phyloP scores from a whole-genome alignment of 1,140 invertebrate genomes.

The Triops longicaudatus region DNA sequence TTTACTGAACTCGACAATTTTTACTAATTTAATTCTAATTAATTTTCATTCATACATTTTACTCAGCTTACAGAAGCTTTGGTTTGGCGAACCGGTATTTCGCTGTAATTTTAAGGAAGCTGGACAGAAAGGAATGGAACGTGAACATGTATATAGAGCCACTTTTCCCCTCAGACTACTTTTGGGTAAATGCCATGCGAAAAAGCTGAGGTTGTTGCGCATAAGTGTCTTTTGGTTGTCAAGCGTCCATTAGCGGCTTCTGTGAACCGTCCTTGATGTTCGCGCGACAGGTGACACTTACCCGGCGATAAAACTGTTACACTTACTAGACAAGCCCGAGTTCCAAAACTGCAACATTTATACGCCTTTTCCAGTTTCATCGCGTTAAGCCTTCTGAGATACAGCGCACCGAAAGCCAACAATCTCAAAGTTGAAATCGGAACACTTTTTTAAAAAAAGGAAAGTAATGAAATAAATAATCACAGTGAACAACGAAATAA shows the following conservation, averaged over 20 bases:
- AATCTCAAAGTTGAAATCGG: too few relatives aligned
- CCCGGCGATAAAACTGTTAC: not conserved
- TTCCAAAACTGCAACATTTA: not conserved
- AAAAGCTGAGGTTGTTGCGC: conserved; percentile 9
- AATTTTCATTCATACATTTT: too few relatives aligned
- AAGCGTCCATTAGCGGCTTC: conserved; percentile 10
- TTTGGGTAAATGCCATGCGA: not conserved
- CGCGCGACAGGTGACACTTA: conserved; percentile 6
- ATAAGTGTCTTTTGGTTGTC: conserved; percentile 1
- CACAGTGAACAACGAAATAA: too few relatives aligned
- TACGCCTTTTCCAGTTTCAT: not conserved
- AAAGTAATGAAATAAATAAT: too few relatives aligned
- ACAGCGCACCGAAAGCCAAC: too few relatives aligned
- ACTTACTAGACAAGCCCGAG: not conserved
- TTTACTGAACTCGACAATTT: too few relatives aligned
- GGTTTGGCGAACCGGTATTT: too few relatives aligned
- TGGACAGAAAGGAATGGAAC: not conserved
- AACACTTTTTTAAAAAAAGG: too few relatives aligned
- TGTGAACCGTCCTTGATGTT: not conserved
- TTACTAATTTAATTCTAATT: too few relatives aligned
- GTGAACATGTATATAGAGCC: not conserved
- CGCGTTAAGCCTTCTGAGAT: too few relatives aligned
- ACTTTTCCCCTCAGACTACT: not conserved
- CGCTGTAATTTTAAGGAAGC: too few relatives aligned
- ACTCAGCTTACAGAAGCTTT: too few relatives aligned